Base-by-base conservation (phyloP, 2,113 vertebrate genomes). In the Ophthalmolycus amberensis region DNA sequence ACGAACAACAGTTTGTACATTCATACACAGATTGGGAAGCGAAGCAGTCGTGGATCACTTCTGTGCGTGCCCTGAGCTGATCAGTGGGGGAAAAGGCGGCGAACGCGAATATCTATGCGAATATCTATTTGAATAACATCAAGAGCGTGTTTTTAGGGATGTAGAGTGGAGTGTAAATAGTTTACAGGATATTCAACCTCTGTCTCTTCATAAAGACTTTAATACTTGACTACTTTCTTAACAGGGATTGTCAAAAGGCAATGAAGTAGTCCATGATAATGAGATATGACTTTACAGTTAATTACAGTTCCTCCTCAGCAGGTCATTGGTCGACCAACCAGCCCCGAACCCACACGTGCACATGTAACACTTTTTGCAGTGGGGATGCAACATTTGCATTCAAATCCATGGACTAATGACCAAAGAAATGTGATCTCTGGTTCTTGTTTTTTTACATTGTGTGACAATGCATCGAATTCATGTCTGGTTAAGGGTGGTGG, bases 1-100 rank as follows among this genome's bases (percentile, higher is more conserved):
- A 77, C 84, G 89, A 89, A 83, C 66, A 79, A 81, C 56, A 71
- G 44, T 85, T 67, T 80, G 66, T 82, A 79, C 71, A 73, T 82
- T 87, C 34, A 71, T 73, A 50, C 76, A 69, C 68, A 75, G 65
- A 52, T 38, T 58, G 72, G 71, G 69, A 80, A 66, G 77, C 42
- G 46, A 66, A 64, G 86, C 63, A 58, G 42, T 52, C n/a, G 29
- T 38, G 44, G 27, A 77, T 78, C 54, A 54, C 48, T 40, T 58
- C 56, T 70, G 44, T 60, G 44, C 25, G 64, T 27, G 58, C 71
- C 59, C 22, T 8, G 44, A 86, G 75, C 65, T 66, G 66, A 83
- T 78, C 42, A 64, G 50, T 42, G 6, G 44, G 44, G n/a, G 32
- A 25, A 50, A 65, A 37, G 50, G 11, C 18, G 3, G 27, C 29